phyloP scores from a whole-genome alignment of 2,797 vertebrate species.

The Buceros bicornis region DNA sequence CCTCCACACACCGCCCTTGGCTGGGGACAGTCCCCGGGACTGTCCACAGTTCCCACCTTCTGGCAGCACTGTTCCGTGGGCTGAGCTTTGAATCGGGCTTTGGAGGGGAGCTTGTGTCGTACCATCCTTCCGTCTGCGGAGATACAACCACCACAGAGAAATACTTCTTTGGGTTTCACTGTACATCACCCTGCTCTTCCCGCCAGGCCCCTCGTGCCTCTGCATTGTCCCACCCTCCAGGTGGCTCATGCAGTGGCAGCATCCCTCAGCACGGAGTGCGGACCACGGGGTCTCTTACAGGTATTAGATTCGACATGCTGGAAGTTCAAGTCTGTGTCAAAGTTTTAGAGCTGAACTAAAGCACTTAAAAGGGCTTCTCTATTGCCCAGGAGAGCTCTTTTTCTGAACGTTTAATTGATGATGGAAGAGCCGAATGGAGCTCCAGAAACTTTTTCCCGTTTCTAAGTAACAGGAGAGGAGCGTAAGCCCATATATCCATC shows the following conservation, averaged over 20 bases:
- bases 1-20: background rate
- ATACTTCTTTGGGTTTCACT: too few relatives aligned
- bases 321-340: background rate
- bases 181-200: background rate
- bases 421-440: background rate
- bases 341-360: background rate
- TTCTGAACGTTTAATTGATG: background rate
- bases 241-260: background rate
- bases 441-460: background rate
- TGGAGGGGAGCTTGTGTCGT: background rate
- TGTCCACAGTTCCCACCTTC: background rate
- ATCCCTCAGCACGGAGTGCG: background rate
- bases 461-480: background rate
- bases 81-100: background rate
- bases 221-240: background rate
- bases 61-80: background rate
- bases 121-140: rapidly evolving
- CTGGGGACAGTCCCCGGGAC: rapidly evolving
- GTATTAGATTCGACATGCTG: rapidly evolving
- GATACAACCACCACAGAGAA: background rate
- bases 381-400: background rate
- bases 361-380: background rate
- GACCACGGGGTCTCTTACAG: rapidly evolving
- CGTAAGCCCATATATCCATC: rapidly evolving
- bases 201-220: rapidly evolving